Base-by-base conservation (phyloP, 2,888 invertebrate species). In the Pilophorus perplexus region DNA sequence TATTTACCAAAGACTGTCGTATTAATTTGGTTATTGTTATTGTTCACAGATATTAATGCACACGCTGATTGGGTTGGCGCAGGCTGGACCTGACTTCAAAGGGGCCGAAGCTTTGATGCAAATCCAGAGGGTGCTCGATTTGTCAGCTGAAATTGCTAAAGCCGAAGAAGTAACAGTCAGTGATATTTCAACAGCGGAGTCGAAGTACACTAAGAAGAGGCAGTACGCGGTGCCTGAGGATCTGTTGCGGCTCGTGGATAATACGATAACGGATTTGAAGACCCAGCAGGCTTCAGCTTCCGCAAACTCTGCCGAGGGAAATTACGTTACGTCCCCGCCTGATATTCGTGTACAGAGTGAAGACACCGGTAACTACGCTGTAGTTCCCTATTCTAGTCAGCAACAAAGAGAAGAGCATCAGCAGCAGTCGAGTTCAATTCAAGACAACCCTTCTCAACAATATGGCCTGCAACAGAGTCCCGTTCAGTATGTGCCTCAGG, bases 71-170 rank as follows among this genome's bases (percentile, higher is more conserved):
- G 62, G 8, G 22, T 5, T 37, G 5, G 33, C 28, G n/a, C 20
- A 46, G 12, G 46, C 12, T 5, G 38, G 23, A 46, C 20, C 23
- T 27, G 62, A 28, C 22, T 25, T 22, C 22, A 44, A 40, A 22
- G 62, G 27, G 4, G 62, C 62, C 25, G 62, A 62, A 16, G 46
- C 46, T 18, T 37, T 62, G 2, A 46, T 62, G 48, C 62, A 62
- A 28, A 62, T 62, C 48, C 62, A 62, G 20, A 37, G 62, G 20
- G 62, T 62, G 2, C 33, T 62, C 18, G 62, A 62, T 12, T 37
- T 62, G 2, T 62, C 62, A 1, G 28, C 62, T 10, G 62, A 62
- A 46, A 62, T 62, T 4, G 62, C 62, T n/a, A 46, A 62, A 28
- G 62, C 62, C 12, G 28, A 62, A 62, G 62, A 62, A 18, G 62